phyloP scores from a whole-genome alignment of 2,113 vertebrate genomes.

The Ramphastos sulfuratus region DNA sequence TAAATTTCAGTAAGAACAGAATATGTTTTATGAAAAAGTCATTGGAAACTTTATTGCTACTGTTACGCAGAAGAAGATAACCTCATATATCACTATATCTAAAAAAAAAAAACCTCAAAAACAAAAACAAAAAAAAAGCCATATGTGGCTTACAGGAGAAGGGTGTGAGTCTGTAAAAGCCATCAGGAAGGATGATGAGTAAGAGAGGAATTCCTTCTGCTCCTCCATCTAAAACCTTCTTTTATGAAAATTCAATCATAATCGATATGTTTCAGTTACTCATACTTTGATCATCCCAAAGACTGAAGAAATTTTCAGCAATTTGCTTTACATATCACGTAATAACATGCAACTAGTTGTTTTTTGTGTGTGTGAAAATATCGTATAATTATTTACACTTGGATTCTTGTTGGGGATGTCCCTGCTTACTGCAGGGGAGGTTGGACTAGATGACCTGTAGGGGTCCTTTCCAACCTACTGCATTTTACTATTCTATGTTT shows the following conservation, averaged over 20 bases:
- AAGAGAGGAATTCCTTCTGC: not conserved
- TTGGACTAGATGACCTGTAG: too few species aligned
- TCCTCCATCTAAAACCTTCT: conserved; percentile 10
- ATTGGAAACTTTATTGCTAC: not conserved
- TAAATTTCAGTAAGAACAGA: not conserved
- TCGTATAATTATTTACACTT: conserved; percentile 28
- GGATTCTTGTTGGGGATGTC: not conserved
- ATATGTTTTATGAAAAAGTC: not conserved
- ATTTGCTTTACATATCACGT: conserved; percentile 40
- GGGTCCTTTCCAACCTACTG: too few species aligned
- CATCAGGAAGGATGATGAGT: not conserved
- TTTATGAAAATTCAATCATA: conserved; percentile 64
- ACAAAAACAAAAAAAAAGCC: too few species aligned
- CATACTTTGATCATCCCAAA: conserved; percentile 74
- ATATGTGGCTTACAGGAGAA: not conserved
- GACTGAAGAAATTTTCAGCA: conserved; percentile 57
- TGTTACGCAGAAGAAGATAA: not conserved
- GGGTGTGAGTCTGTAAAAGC: not conserved
- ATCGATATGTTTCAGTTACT: conserved; percentile 31
- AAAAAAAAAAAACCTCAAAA: not conserved
- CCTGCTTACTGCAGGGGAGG: too few species aligned
- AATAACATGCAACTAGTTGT: conserved; percentile 11
- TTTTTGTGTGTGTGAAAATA: not conserved
- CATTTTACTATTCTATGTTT: not conserved
- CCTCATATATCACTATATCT: not conserved